phyloP scores from a whole-genome alignment of 2,113 vertebrate genomes.

The Myocastor coypus region DNA sequence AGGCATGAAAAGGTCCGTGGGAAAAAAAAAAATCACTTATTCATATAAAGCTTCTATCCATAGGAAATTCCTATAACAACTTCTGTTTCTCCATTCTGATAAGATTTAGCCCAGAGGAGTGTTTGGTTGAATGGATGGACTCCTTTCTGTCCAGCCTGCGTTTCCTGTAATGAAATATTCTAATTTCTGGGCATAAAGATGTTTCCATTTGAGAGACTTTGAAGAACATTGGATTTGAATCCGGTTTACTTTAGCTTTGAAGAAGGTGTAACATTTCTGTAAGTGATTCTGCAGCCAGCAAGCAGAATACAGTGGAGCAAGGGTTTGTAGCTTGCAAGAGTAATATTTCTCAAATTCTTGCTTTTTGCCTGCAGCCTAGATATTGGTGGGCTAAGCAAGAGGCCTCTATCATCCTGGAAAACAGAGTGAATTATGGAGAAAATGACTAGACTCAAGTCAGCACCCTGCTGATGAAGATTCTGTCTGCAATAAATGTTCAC shows the following conservation, averaged over 20 bases:
- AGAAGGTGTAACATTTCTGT: not conserved
- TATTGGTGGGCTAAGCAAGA: conserved; percentile 28
- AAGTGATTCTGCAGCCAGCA: conserved; percentile 31
- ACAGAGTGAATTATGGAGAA: not conserved
- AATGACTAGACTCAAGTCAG: not conserved
- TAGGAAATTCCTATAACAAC: not conserved
- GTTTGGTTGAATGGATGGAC: not conserved
- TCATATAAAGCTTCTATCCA: conserved; percentile 31
- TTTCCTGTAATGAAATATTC: not conserved
- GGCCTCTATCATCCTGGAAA: not conserved
- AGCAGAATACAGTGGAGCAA: not conserved
- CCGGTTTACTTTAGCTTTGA: not conserved
- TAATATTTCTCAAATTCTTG: conserved; percentile 21
- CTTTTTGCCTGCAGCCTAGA: not conserved
- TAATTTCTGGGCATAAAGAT: not conserved
- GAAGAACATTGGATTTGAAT: not conserved
- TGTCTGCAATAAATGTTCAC: not conserved
- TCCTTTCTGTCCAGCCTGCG: not conserved
- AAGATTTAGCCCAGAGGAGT: conserved; percentile 9
- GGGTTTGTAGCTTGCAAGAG: not conserved
- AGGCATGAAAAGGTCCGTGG: not conserved
- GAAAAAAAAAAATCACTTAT: not conserved
- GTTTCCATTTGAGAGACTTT: not conserved
- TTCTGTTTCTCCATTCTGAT: conserved; percentile 28
- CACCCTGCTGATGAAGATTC: not conserved